Base-by-base conservation (phyloP, 2,888 invertebrate species). In the Himalopsyche kuldschensis region DNA sequence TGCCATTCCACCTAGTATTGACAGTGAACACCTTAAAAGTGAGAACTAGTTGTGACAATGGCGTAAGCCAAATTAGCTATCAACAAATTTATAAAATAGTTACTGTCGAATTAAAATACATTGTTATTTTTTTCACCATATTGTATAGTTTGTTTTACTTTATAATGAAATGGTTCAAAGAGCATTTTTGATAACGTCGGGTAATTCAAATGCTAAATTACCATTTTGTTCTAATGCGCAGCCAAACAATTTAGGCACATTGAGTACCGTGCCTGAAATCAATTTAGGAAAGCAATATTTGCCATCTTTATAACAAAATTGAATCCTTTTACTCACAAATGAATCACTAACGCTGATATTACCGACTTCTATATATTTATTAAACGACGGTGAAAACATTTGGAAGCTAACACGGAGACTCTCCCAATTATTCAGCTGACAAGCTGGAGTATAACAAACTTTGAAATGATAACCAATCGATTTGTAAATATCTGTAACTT, bases 261-360 rank as follows among this genome's bases (percentile, higher is more conserved):
- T 95, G 20, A 97, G 88, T 69, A 96, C 89, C 30, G 94, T 94
- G 20, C 97, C 97, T 10, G 95, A 94, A 84, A 97, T 90, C 47
- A 96, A 88, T 87, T 93, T 92, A 11, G 95, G 93, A 88, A 94
- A 97, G 75, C 92, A 91, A 47, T 89, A 90, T 85, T 93, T 93
- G 11, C 93, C 90, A 69, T 93, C 92, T 32, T 91, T 91, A 88
- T 94, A 95, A 69, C 93, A 94, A 86, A 96, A 95, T 87, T 96
- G 90, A 75, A 97, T 90, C 83, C 97, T 92, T 89, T 96, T 96
- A 87, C 96, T 95, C 35, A 97, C 93, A 88, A 94, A 97, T 87
- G 94, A 93, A 11, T 94, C 94, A 87, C 94, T 95, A 75, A 95
- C 88, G 27, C 96, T 95, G 55, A 97, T 88, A 89, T 94, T 92